Evolutionary conservation across 2,113 vertebrate genomes (phyloP), one percentile per base, ranked within the genome.

Genomic region (Acrocephalus arundinaceus): DNA sequence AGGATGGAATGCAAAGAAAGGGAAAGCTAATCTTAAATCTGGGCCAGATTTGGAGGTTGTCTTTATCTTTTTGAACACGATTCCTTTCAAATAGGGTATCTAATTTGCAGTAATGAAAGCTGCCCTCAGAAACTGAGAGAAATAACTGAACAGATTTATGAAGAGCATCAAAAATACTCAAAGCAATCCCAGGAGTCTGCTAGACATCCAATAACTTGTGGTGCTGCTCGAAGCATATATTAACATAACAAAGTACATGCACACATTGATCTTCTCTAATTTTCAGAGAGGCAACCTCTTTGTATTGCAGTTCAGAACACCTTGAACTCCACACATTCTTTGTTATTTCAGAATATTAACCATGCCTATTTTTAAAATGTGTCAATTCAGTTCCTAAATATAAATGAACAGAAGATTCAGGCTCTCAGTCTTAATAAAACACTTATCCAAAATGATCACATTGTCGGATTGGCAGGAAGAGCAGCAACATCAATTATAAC

Each of bases 331-430:
- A 70, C 27, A 35, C 59, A 62, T 62, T 78, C 73, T 90, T 83
- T 91, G 55, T 87, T 85, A 91, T 91, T 96, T 67, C 59, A 72
- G 93, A 86, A 90, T 83, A 91, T 70, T 94, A 96, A 66, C 20
- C 22, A 25, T 7, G 21, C 15, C 92, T 95, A 67, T 67, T 93
- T 83, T 85, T 48, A 77, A 90, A 88, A 93, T 51, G 28, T 2
- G 15, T 71, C 78, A 88, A 85, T 85, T 65, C 51, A 63, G 19
- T 51, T 85, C 49, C 82, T 95, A 80, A 77, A 78, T 63, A 73
- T 71, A 91, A 93, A 87, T 28, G 24, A 91, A 74, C 48, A 71
- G 33, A n/a, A 63, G 71, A 88, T 90, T 84, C 75, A 89, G 58
- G 58, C 46, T 62, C 62, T 35, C 31, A 74, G 43, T 84, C 65